phyloP scores from a whole-genome alignment of 1,140 invertebrate genomes.

The Asbolus verrucosus region DNA sequence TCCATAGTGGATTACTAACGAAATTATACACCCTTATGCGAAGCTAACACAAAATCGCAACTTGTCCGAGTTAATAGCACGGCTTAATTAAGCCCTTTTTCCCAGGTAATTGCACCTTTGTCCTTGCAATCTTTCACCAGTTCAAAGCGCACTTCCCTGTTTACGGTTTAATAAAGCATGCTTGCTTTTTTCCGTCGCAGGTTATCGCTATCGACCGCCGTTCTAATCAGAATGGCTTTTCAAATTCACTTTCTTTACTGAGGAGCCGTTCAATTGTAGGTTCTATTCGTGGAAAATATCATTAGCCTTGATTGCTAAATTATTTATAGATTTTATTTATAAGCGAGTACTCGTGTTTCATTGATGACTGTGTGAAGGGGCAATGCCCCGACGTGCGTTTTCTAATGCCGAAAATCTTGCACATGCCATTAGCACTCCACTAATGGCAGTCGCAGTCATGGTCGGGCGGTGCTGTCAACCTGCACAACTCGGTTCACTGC shows the following conservation, averaged over 20 bases:
- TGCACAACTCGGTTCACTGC: constrained; percentile 17
- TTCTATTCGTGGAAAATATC: no score
- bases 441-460: constrained; percentile 21
- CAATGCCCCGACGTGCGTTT: no score
- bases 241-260: neutral
- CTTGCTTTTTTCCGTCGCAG: neutral
- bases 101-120: constrained; percentile 35
- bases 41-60: constrained; percentile 25
- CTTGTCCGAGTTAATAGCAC: constrained; percentile 32
- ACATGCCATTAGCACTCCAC: constrained; percentile 18
- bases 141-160: constrained; percentile 4
- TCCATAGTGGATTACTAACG: constrained; percentile 33
- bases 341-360: no score
- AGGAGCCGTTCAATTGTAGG: no score
- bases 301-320: no score
- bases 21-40: constrained; percentile 35
- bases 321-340: no score
- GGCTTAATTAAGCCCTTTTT: constrained; percentile 35
- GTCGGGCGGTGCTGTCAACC: constrained; percentile 21
- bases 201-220: neutral
- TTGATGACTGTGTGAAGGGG: no score
- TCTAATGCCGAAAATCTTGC: constrained; percentile 18
- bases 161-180: neutral
- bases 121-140: constrained; percentile 23
- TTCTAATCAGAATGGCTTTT: neutral